phyloP scores from a whole-genome alignment of 2,888 invertebrate species.

The Stenurella melanura region DNA sequence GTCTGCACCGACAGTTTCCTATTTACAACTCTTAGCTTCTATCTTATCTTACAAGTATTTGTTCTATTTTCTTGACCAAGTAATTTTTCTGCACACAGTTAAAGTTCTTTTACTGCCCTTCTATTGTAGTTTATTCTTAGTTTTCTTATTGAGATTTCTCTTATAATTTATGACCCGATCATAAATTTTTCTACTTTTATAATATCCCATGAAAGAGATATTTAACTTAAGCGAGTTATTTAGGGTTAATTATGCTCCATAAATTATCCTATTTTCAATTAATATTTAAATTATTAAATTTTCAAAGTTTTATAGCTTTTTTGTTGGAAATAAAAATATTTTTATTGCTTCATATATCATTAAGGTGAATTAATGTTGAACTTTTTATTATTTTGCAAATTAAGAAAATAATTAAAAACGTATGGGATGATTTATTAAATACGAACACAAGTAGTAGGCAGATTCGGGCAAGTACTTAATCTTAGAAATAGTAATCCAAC shows the following conservation, averaged over 20 bases:
- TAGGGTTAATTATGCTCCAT: constrained; percentile 20
- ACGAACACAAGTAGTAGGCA: neutral
- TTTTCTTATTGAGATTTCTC: neutral
- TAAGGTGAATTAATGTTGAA: neutral
- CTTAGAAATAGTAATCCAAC: too few relatives aligned
- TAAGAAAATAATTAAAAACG: constrained; percentile 6
- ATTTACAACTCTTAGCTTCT: neutral
- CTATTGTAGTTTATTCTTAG: neutral
- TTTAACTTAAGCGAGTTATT: neutral
- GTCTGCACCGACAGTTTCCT: neutral
- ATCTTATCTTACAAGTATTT: neutral
- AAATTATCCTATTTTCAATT: constrained; percentile 26
- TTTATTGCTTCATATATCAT: constrained; percentile 24
- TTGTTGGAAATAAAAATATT: constrained; percentile 2
- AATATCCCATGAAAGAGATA: constrained; percentile 19
- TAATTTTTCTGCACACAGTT: neutral
- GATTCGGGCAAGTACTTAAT: neutral
- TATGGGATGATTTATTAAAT: constrained; percentile 2
- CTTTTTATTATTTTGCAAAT: constrained; percentile 4
- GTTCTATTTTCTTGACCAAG: neutral
- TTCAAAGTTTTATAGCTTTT: constrained; percentile 18
- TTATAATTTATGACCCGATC: constrained; percentile 17
- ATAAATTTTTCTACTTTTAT: constrained; percentile 33
- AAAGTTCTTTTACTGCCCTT: neutral
- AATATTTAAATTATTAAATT: constrained; percentile 25